Conservation (phyloP, 2,888 invertebrate genomes). For the Spodoptera littoralis region DNA sequence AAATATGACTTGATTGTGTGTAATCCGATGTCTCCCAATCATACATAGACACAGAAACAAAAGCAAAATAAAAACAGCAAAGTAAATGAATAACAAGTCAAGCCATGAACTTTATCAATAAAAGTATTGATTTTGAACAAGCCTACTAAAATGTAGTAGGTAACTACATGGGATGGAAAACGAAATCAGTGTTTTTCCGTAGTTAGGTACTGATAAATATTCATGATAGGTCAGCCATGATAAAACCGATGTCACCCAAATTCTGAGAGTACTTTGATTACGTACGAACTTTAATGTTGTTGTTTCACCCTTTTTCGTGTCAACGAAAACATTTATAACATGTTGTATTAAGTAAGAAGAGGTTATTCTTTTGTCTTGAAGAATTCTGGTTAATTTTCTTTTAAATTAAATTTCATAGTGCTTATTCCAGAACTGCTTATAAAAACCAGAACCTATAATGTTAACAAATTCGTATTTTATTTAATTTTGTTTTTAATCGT, state of each 20-base stretch:
- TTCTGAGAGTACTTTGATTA: slow-evolving; percentile 52
- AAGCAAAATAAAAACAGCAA: slow-evolving; percentile 12
- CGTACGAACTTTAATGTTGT: slow-evolving; percentile 28
- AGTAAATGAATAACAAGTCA: slow-evolving; percentile 18
- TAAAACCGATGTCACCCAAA: slow-evolving; percentile 70
- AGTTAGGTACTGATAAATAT: slow-evolving; percentile 79
- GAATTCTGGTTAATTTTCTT: too few relatives aligned
- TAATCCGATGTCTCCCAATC: too few relatives aligned
- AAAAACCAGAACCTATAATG: too few relatives aligned
- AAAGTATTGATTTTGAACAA: slow-evolving; percentile 64
- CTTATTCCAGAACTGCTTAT: too few relatives aligned
- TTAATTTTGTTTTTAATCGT: too few relatives aligned
- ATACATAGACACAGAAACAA: too few relatives aligned
- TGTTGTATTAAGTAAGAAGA: not conserved
- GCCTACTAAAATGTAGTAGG: slow-evolving; percentile 31
- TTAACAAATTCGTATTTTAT: too few relatives aligned
- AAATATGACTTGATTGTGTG: too few relatives aligned
- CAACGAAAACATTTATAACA: not conserved
- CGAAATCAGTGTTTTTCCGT: slow-evolving; percentile 79
- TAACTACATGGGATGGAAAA: slow-evolving; percentile 57
- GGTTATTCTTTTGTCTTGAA: too few relatives aligned
- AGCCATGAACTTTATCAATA: slow-evolving; percentile 49
- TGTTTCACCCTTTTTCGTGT: not conserved
- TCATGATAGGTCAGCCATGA: slow-evolving; percentile 76
- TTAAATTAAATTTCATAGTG: too few relatives aligned